Evolutionary conservation across 64 coral and sea anemone species (phyloP).

Genomic region (Pocillopora verrucosa): DNA sequence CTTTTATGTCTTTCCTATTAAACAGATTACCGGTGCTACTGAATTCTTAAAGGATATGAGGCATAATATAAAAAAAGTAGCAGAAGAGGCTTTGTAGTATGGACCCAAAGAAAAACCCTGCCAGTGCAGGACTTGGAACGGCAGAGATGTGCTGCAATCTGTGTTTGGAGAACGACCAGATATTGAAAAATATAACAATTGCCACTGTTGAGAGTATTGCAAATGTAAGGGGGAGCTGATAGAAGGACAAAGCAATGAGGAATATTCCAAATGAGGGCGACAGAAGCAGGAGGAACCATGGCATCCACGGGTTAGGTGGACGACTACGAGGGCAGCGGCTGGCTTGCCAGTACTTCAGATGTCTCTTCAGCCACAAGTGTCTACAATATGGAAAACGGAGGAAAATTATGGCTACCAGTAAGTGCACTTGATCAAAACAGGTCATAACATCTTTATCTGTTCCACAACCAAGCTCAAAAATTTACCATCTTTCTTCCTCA

Average conservation of each 20-base stretch:
- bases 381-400: constrained; percentile 17
- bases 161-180: constrained; percentile 70
- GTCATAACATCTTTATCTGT: no score
- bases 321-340: constrained; percentile 56
- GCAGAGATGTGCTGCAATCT: constrained; percentile 80
- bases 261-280: constrained; percentile 53
- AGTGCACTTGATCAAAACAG: no score
- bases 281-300: constrained; percentile 74
- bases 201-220: constrained; percentile 41
- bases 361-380: constrained; percentile 66
- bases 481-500: no score
- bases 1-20: not conserved
- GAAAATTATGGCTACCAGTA: not conserved
- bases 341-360: constrained; percentile 72
- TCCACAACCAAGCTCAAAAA: no score
- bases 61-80: constrained; percentile 61
- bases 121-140: constrained; percentile 70
- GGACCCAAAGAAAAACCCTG: constrained; percentile 89
- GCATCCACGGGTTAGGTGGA: constrained; percentile 66
- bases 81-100: constrained; percentile 81
- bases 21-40: not conserved
- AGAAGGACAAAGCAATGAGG: constrained; percentile 48
- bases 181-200: constrained; percentile 42
- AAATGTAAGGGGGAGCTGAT: constrained; percentile 40
- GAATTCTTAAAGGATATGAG: constrained; percentile 85